Base-by-base conservation (phyloP, 2,888 invertebrate genomes). In the Cyclophora punctaria region DNA sequence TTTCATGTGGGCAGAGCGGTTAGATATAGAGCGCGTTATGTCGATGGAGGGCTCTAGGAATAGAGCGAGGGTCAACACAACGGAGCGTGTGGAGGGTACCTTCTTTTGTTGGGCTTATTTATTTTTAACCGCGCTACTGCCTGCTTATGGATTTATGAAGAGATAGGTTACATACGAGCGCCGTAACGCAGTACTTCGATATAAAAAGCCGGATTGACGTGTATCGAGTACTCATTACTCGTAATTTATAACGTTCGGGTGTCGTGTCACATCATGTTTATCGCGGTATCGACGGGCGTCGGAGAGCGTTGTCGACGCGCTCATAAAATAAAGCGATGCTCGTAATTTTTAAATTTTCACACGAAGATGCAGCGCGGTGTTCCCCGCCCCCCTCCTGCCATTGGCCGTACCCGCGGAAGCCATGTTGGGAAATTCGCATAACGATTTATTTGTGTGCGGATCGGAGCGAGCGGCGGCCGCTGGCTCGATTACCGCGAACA, bases 381-480 rank as follows among this genome's bases (percentile, higher is more conserved):
- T 63, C 59, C 66, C 69, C 68, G 65, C 67, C 70, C 59, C 69
- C 67, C 61, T 57, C 73, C 67, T 67, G 71, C 73, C 69, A 71
- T 73, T 71, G 75, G 71, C 72, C 70, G 64, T 66, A 65, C 67
- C 67, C 73, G 71, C 69, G 80, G 83, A 77, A 79, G 83, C 83
- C 83, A 83, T 84, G 78, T 83, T 83, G 80, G 82, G 74, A 81
- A 83, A 83, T 77, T 80, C 77, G 73, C 76, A 77, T 75, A 77
- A 79, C 80, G 78, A 81, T 83, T 80, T 83, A 80, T 82, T 82
- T 78, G 75, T 80, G 75, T 74, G 72, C 77, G 71, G 71, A 73
- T 71, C 71, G 73, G 61, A 67, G 62, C 68, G 63, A 53, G 61
- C 62, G 60, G 63, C 68, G 68, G 68, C 62, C 71, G 73, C 64